phyloP scores from a whole-genome alignment of 1,140 invertebrate species.

The Drusus annulatus region DNA sequence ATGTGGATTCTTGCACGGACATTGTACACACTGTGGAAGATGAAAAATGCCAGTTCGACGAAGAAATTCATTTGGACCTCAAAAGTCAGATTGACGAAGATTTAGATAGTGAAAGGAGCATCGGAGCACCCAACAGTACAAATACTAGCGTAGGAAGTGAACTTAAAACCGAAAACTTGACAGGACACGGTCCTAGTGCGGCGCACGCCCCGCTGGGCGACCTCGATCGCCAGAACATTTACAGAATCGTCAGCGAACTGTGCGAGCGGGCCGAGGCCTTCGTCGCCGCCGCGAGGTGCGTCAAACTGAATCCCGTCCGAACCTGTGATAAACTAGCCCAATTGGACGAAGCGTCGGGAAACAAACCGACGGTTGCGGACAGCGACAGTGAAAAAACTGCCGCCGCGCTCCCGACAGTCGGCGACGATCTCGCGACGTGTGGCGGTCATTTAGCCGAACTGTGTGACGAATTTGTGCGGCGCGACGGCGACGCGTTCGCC shows the following conservation, averaged over 20 bases:
- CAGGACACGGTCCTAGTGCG: neutral
- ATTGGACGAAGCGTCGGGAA: slow-evolving; percentile 2
- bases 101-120: neutral
- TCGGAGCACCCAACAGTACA: slow-evolving; percentile 21
- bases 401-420: no score
- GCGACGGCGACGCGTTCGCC: neutral
- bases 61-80: no score
- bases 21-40: no score
- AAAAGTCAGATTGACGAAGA: no score
- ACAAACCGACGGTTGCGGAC: neutral
- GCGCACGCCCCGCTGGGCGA: neutral
- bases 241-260: neutral
- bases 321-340: slow-evolving; percentile 41
- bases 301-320: neutral
- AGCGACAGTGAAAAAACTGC: no score
- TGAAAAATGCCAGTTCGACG: no score
- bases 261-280: slow-evolving; percentile 5
- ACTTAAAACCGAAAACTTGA: neutral
- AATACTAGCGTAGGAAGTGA: slow-evolving; percentile 20
- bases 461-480: neutral
- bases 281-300: neutral
- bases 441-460: neutral
- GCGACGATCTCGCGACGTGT: neutral
- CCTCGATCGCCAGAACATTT: neutral
- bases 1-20: no score